Evolutionary conservation across 2,113 vertebrate species (phyloP), one percentile per base, ranked within the genome.

Genomic region (Alethe castanea): DNA sequence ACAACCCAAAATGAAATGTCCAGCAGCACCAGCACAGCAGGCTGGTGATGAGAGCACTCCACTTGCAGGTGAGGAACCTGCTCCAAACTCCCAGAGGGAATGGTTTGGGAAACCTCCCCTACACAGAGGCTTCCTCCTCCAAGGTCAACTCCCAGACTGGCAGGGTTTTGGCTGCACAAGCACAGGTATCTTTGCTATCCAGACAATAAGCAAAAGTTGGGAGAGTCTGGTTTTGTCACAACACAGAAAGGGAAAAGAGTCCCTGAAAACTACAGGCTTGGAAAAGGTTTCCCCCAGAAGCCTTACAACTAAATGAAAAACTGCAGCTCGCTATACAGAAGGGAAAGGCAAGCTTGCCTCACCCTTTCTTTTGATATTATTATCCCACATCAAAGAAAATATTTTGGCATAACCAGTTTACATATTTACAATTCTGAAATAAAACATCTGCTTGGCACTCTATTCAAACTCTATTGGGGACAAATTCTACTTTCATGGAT

Each of bases 381-480:
- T 95, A 94, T 86, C 90, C 61, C 26, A 97, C 86, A 95, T 89
- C 77, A 95, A 96, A 97, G 88, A 92, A 96, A 97, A 88, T 90
- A 90, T 81, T 88, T 94, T 90, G 78, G 82, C 61, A 86, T 69
- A 88, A 76, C 77, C 61, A 42, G 82, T 96, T 94, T 81, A 81
- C 33, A 64, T 92, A 74, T 86, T 96, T 94, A 88, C 16, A 38
- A 60, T 88, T 71, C 59, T 78, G 67, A 96, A 94, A 90, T 86
- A 90, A 95, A 96, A 78, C 38, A 88, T 88, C 79, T 77, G 71
- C 81, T 93, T 81, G 88, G 88, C 36, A 80, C 22, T 24, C 71
- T 82, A 40, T 91, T 92, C 50, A 84, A 91, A 82, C 15, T 57
- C 85, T 74, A 33, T 0, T 81, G 57, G 76, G 78, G 61, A 89